Evolutionary conservation across 1,140 invertebrate species (phyloP).

Genomic region (Cardiocondyla obscurior): DNA sequence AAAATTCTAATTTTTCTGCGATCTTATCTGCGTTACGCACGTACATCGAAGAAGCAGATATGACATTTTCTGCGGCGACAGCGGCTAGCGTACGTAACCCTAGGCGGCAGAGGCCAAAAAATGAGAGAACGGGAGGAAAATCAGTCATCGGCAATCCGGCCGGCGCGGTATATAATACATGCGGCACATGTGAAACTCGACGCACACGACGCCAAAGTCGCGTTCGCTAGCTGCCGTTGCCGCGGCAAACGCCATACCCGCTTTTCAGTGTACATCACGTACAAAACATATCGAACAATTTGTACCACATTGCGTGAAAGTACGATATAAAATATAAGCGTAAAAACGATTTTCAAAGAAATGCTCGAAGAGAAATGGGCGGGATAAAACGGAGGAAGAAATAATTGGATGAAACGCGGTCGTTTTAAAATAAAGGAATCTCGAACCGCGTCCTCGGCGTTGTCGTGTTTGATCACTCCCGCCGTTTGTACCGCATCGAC

Average conservation of each 20-base stretch:
- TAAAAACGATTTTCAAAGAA: constrained; percentile 19
- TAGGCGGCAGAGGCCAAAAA: too few relatives aligned
- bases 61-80: too few relatives aligned
- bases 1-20: constrained; percentile 5
- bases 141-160: too few relatives aligned
- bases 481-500: neutral
- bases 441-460: constrained; percentile 56
- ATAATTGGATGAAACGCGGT: constrained; percentile 76
- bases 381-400: constrained; percentile 42
- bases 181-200: too few relatives aligned
- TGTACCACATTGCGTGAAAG: constrained; percentile 74
- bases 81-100: too few relatives aligned
- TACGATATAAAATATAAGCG: neutral
- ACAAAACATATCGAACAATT: constrained; percentile 73
- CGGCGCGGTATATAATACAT: too few relatives aligned
- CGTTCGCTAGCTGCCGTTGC: too few relatives aligned
- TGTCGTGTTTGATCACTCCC: constrained; percentile 30
- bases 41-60: too few relatives aligned
- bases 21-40: neutral
- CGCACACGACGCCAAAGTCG: too few relatives aligned
- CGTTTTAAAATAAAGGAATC: constrained; percentile 70
- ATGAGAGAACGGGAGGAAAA: too few relatives aligned
- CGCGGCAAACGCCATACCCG: too few relatives aligned
- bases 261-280: too few relatives aligned
- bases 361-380: neutral